A percentile compares a stretch with the other conserved stretches of the same genome.
Conservation (phyloP, 1,140 invertebrate genomes). For the Chrysoperla carnea region DNA sequence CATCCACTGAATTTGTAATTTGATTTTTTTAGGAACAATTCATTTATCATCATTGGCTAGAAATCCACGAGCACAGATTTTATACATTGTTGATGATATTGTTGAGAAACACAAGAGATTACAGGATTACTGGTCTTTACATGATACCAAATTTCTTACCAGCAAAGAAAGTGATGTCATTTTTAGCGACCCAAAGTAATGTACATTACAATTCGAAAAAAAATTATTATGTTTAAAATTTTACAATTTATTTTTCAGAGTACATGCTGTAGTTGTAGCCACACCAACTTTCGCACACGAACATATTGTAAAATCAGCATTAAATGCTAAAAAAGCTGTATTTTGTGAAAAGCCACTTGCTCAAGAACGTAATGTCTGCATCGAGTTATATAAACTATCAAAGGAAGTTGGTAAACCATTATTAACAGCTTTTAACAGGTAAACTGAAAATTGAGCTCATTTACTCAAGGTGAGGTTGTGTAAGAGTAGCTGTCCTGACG, state of each 20-base stretch:
- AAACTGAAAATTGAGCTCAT: too few species aligned
- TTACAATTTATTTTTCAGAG: conserved; percentile 20
- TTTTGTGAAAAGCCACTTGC: conserved; percentile 59
- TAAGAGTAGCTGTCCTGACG: too few species aligned
- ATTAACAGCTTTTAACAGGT: conserved; percentile 44
- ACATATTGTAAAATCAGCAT: conserved; percentile 32
- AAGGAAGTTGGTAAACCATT: conserved; percentile 31
- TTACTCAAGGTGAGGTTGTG: too few species aligned
- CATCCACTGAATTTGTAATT: too few species aligned
- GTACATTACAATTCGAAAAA: not conserved
- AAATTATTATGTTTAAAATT: too few species aligned
- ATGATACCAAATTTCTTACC: conserved; percentile 26
- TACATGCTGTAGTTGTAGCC: conserved; percentile 34
- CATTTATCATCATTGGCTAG: conserved; percentile 34
- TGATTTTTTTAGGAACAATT: conserved; percentile 29
- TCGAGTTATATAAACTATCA: conserved; percentile 38
- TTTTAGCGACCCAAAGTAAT: conserved; percentile 33
- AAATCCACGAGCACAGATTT: conserved; percentile 31
- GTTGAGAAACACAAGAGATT: conserved; percentile 25
- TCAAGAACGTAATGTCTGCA: conserved; percentile 27
- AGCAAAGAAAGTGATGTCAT: conserved; percentile 30
- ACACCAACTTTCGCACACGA: conserved; percentile 44
- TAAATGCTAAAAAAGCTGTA: conserved; percentile 40
- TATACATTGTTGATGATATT: conserved; percentile 40
- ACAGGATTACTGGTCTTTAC: conserved; percentile 29